phyloP scores from a whole-genome alignment of 2,797 vertebrate species.

The Toxotes lorentzi region DNA sequence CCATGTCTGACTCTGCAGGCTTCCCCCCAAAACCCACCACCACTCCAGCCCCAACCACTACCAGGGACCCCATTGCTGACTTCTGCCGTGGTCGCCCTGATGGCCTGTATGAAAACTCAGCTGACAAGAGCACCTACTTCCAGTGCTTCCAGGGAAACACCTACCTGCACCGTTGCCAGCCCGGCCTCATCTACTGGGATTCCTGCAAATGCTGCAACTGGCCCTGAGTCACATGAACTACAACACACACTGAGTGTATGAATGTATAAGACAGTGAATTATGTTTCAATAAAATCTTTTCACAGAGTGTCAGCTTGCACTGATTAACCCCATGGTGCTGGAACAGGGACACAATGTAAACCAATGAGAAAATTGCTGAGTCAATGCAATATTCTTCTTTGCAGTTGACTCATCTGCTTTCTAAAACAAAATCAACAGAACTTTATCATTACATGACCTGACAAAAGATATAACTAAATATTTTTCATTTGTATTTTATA shows the following conservation, averaged over 20 bases:
- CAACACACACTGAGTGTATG: not conserved
- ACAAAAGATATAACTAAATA: not conserved
- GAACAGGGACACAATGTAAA: not conserved
- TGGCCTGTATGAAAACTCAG: constrained; percentile 78
- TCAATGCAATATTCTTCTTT: constrained; percentile 4
- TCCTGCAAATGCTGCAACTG: constrained; percentile 86
- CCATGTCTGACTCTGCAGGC: constrained; percentile 60
- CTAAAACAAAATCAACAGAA: constrained; percentile 19
- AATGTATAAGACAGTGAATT: not conserved
- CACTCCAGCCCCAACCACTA: constrained; percentile 78
- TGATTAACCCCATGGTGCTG: not conserved
- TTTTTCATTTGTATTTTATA: not conserved
- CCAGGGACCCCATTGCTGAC: constrained; percentile 67
- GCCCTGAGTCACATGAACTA: constrained; percentile 59
- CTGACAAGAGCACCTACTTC: constrained; percentile 79
- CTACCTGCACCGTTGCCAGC: constrained; percentile 82
- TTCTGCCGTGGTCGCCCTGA: constrained; percentile 81
- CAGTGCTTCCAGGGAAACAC: constrained; percentile 84
- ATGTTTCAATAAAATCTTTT: not conserved
- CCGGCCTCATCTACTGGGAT: constrained; percentile 82
- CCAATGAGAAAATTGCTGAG: not conserved
- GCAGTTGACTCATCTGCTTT: not conserved
- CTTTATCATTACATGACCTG: too few relatives aligned
- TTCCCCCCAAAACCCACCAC: constrained; percentile 84
- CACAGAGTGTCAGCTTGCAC: not conserved